phyloP scores from a whole-genome alignment of 2,113 vertebrate genomes.

The Geothlypis trichas region DNA sequence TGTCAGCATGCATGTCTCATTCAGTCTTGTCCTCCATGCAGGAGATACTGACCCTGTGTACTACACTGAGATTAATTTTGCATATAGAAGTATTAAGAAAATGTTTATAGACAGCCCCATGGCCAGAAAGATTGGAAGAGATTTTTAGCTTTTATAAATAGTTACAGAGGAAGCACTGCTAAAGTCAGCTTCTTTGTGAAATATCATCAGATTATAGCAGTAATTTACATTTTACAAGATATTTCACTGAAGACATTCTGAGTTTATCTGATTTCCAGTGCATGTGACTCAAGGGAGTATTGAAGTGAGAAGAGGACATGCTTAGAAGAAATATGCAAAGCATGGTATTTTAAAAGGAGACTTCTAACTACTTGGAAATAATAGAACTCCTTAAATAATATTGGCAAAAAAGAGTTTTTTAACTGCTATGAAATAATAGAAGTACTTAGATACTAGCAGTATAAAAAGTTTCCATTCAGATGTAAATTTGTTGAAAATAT shows the following conservation, averaged over 20 bases:
- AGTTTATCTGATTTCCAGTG: background rate
- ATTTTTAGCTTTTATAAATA: background rate
- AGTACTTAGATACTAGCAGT: background rate
- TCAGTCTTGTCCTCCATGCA: conserved; percentile 3
- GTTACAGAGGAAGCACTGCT: background rate
- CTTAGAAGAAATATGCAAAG: background rate
- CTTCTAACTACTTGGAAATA: background rate
- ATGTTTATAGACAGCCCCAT: background rate
- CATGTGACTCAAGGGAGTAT: background rate
- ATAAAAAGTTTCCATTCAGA: background rate
- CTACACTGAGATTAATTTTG: conserved; percentile 7
- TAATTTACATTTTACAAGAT: conserved; percentile 30
- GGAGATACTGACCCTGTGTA: conserved; percentile 11
- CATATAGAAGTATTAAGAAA: background rate
- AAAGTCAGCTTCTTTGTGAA: background rate
- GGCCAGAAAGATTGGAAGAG: background rate
- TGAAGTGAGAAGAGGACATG: background rate
- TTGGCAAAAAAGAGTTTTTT: background rate
- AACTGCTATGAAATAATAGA: background rate
- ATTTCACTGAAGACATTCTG: background rate
- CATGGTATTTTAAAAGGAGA: background rate
- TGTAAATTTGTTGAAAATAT: background rate
- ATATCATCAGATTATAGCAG: conserved; percentile 16
- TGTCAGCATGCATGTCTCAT: background rate
- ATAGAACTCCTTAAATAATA: background rate